Conservation (phyloP, 2,113 vertebrate genomes). For the Lipophrys pholis region DNA sequence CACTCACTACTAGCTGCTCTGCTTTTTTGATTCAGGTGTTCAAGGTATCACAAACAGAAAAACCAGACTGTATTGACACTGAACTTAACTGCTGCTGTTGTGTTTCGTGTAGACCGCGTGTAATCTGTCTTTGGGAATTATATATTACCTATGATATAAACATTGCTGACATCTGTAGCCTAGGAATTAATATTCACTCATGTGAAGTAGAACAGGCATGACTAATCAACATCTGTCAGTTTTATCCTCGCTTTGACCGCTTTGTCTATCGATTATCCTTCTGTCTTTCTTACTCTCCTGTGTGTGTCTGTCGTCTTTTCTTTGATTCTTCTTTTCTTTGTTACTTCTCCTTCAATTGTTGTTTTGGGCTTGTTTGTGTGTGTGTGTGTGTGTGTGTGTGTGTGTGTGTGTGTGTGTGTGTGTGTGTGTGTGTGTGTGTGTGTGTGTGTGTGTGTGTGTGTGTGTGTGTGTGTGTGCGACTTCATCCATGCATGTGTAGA, state of each 20-base stretch:
- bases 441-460: too few species aligned
- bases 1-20: constrained; percentile 50
- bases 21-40: constrained; percentile 54
- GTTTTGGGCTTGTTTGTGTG: constrained; percentile 17
- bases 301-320: constrained; percentile 17
- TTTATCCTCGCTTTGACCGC: constrained; percentile 67
- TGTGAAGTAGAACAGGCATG: constrained; percentile 82
- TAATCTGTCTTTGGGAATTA: constrained; percentile 73
- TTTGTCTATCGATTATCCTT: constrained; percentile 62
- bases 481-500: constrained; percentile 45
- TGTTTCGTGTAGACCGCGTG: constrained; percentile 78
- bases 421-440: too few species aligned
- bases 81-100: constrained; percentile 75
- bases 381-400: constrained; percentile 24
- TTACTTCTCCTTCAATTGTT: constrained; percentile 18
- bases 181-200: constrained; percentile 79
- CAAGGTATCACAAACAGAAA: constrained; percentile 66
- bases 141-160: constrained; percentile 81
- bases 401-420: constrained; percentile 17
- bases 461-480: too few species aligned
- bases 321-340: constrained; percentile 19
- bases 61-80: constrained; percentile 62
- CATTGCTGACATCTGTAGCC: constrained; percentile 74
- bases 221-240: constrained; percentile 79
- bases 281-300: constrained; percentile 47